Percentiles rank a stretch among this genome's conserved stretches.
These are phyloP conservation scores for Ptilodon capucinus DNA, from an alignment of 2,888 invertebrate genomes.

Conservation along the genomic window DNA sequence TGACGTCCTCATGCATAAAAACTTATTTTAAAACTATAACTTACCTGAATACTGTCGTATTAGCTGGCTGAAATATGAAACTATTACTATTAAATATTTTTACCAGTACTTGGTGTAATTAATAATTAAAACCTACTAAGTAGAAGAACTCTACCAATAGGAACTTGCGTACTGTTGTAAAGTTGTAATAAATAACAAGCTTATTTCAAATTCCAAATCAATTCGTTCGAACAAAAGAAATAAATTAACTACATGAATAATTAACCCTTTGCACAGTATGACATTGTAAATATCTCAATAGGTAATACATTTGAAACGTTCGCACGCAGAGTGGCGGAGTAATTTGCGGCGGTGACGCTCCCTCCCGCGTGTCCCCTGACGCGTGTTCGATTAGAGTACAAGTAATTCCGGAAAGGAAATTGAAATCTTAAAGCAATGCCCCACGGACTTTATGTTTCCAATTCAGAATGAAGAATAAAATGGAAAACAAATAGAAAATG, in stretches of 20 bases:
- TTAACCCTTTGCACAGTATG: conserved; percentile 46
- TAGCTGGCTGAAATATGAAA: neutral
- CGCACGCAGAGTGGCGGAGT: conserved; percentile 70
- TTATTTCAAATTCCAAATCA: neutral
- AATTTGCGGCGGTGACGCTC: conserved; percentile 73
- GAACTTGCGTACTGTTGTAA: too few relatives aligned
- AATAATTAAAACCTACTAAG: neutral
- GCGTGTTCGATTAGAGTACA: conserved; percentile 81
- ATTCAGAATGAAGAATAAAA: conserved; percentile 60
- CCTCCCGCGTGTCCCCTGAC: conserved; percentile 63
- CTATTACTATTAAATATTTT: too few relatives aligned
- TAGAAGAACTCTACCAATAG: too few relatives aligned
- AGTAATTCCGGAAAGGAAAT: conserved; percentile 82
- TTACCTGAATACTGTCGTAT: conserved; percentile 5
- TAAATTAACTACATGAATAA: conserved; percentile 60
- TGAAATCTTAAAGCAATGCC: conserved; percentile 82
- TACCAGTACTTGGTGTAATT: neutral
- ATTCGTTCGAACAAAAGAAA: conserved; percentile 18
- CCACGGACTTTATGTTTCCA: conserved; percentile 72
- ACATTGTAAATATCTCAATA: conserved; percentile 61
- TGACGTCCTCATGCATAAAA: conserved; percentile 67
- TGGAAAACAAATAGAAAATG: conserved; percentile 62
- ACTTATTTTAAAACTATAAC: conserved; percentile 47
- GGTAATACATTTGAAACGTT: conserved; percentile 75
- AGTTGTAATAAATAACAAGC: too few relatives aligned